Base-by-base conservation (phyloP, 1,140 invertebrate species). In the Macrobrachium nipponense region DNA sequence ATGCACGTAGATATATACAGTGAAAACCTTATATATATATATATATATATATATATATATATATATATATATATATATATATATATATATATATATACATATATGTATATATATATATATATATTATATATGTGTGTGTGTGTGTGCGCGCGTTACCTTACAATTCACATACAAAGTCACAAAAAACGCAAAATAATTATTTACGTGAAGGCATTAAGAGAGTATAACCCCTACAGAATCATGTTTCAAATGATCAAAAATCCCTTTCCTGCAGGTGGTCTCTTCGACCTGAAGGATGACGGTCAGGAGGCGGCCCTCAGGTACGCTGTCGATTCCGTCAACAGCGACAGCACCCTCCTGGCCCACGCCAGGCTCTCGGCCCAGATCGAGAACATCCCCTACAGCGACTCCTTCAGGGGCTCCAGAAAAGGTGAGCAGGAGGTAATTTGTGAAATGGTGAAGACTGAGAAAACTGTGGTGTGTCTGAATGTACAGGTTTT, bases 291-390 rank as follows among this genome's bases (percentile, higher is more conserved):
- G 0, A 17, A 60, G 36, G 82, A 84, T 14, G 82, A 84, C 1
- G 27, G 61, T 5, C 82, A 84, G 60, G 43, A 84, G 61, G 73
- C 68, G 17, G 82, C 82, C 44, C 68, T 84, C 61, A 27, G 82
- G 6, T 84, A 84, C 43, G 82, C 82, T 6, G 82, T 84, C 14
- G 82, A 84, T 59, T 73, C 81, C 14, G 75, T 82, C 81, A 82
- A 82, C 81, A 82, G 70, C n/a, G 81, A 82, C 72, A 73, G 81
- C 6, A 82, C 58, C 17, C 59, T 82, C 8, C 81, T 82, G 23
- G 70, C 81, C 27, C 81, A 82, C 51, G 81, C 81, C 15, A 70
- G 81, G 3, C 81, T 82, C 23, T 82, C 81, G 23, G 72, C 81
- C 17, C 81, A 82, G 70, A 82, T 82, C 8, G 81, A 82, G 23